phyloP scores from a whole-genome alignment of 53 echinoderm and acorn worm genomes.

The Zoroaster sp. region DNA sequence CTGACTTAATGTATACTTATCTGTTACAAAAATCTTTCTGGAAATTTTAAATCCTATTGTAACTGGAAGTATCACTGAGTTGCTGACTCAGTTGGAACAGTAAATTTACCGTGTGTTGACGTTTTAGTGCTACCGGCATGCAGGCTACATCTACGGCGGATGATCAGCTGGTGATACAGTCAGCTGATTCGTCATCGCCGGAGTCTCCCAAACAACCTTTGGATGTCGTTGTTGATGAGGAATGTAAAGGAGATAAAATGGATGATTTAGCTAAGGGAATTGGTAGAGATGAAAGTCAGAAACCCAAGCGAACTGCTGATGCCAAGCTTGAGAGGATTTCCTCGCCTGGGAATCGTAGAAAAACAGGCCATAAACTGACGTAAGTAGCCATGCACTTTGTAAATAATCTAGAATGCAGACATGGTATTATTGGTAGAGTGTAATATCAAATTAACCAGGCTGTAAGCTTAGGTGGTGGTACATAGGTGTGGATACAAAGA shows the following conservation, averaged over 20 bases:
- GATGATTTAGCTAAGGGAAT: not conserved
- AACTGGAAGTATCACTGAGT: not conserved
- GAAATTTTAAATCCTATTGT: not conserved
- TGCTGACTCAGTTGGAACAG: not conserved
- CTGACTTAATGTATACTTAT: not conserved
- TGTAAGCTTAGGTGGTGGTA: no score
- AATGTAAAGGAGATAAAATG: not conserved
- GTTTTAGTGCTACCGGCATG: constrained; percentile 27
- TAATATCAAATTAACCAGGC: no score
- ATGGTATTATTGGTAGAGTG: not conserved
- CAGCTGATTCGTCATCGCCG: constrained; percentile 40
- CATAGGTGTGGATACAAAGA: no score
- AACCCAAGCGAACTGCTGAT: not conserved
- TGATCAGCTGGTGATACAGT: constrained; percentile 35
- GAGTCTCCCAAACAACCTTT: not conserved
- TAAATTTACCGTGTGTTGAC: constrained; percentile 20
- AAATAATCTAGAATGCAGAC: not conserved
- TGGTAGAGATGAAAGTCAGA: not conserved
- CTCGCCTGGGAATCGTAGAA: not conserved
- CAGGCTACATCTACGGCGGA: constrained; percentile 43
- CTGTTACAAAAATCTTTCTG: not conserved
- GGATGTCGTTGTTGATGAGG: not conserved
- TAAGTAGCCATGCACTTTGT: not conserved
- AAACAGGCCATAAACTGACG: not conserved
- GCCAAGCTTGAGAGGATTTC: not conserved